These are phyloP conservation scores for Proales similis DNA, from an alignment of 1,140 invertebrate species.

Conservation along the genomic window DNA sequence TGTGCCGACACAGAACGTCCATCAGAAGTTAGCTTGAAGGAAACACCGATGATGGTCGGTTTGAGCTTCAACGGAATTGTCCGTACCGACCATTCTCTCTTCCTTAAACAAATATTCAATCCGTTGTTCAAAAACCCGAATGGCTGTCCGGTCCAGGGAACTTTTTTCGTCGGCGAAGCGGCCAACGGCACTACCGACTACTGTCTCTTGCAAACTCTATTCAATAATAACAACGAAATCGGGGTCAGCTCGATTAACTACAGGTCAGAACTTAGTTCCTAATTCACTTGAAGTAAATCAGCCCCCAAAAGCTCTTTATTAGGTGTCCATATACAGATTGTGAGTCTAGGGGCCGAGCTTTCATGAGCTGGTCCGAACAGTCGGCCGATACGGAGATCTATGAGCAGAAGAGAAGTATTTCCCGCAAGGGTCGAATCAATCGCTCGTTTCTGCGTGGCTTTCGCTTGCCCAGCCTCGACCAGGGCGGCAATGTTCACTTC, in stretches of 20 bases:
- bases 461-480: conserved; percentile 5
- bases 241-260: background rate
- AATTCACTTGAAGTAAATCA: no score
- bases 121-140: conserved; percentile 32
- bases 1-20: conserved; percentile 19
- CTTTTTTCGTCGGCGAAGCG: conserved; percentile 14
- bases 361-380: conserved; percentile 1
- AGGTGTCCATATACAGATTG: conserved; percentile 36
- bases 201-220: conserved; percentile 19
- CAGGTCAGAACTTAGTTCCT: background rate
- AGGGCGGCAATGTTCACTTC: conserved; percentile 15
- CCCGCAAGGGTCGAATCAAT: conserved; percentile 7
- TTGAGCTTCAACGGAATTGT: conserved; percentile 14
- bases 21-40: background rate
- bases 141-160: conserved; percentile 25
- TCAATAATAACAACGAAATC: conserved; percentile 36
- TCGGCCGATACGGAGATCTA: conserved; percentile 1
- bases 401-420: conserved; percentile 17
- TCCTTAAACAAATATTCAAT: conserved; percentile 31
- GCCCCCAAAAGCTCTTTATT: background rate
- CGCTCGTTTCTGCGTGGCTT: conserved; percentile 17
- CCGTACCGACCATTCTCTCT: background rate
- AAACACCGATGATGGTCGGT: conserved; percentile 29
- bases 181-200: conserved; percentile 23
- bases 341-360: conserved; percentile 6